Evolutionary conservation across 92 coral and sea anemone species (phyloP), one percentile per base, ranked within the genome.

Genomic region (Epizoanthus fatuus): DNA sequence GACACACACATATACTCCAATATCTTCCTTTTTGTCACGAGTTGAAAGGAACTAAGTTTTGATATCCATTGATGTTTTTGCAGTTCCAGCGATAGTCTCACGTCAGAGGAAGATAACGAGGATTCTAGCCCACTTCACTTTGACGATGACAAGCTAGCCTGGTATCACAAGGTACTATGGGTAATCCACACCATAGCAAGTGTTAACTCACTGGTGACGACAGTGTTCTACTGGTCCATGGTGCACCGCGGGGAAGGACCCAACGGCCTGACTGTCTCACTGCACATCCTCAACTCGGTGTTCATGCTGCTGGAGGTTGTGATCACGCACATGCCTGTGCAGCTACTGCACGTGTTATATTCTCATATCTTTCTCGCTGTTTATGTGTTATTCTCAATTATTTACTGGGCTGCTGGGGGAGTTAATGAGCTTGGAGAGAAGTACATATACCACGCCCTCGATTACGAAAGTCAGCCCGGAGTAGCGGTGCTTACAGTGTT

Each of bases 321-420:
- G 4, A 25, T 93, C 11, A 94, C 97, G 62, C 93, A 94, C 67
- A 87, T 95, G 29, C 99, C 98, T 29, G 89, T 97, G 37, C 88
- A 94, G 38, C 66, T 93, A 32, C 74, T 97, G 72, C 99, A 97
- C 79, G 85, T 88, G 59, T 32, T 95, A 47, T 97, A 95, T 74
- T 89, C 99, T 11, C 93, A 95, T 67, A 38, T 92, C 38, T 86
- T 88, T 67, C 89, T 86, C 12, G 80, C 98, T 14, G 85, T 80
- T 56, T 97, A 95, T 75, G 90, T 95, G 62, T 67, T 95, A 32
- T 97, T 93, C 82, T 89, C 98, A 13, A 93, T 97, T 71, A 89
- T 95, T 63, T 97, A 95, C 88, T 97, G 99, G 99, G 94, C 75
- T n/a, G 87, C 84, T 2, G 98, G 95, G 8, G 99, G 99, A 9